phyloP scores from a whole-genome alignment of 1,140 invertebrate species.

The Drosophila lacertosa region DNA sequence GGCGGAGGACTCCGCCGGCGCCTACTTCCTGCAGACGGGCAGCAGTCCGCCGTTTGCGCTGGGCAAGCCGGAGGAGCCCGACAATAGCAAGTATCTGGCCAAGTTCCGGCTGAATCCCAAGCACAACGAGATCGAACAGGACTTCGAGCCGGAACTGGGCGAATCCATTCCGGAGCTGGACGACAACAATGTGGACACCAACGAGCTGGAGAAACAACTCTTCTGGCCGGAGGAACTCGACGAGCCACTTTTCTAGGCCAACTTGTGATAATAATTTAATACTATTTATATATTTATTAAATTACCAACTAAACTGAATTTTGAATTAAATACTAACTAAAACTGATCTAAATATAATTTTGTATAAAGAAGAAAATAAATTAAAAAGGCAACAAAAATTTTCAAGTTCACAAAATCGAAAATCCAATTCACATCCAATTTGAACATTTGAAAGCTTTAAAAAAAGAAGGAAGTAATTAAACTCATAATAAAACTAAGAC shows the following conservation, averaged over 20 bases:
- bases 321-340: no score
- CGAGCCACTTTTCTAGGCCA: conserved; percentile 27
- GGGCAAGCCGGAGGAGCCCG: conserved; percentile 58
- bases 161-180: conserved; percentile 51
- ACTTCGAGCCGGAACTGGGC: conserved; percentile 63
- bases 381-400: no score
- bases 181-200: conserved; percentile 10
- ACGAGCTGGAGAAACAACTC: conserved; percentile 43
- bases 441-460: no score
- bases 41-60: conserved; percentile 85
- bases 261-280: conserved; percentile 11
- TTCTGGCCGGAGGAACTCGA: conserved; percentile 40
- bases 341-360: no score
- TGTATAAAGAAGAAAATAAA: no score
- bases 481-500: no score
- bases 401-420: no score
- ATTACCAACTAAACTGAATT: neutral
- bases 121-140: conserved; percentile 34
- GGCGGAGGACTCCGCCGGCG: conserved; percentile 74
- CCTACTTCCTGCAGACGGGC: conserved; percentile 86
- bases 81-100: conserved; percentile 55
- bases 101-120: conserved; percentile 33
- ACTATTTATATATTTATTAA: neutral
- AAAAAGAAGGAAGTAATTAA: no score
- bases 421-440: no score